Evolutionary conservation across 35 echinoderm and acorn worm genomes (phyloP).

Genomic region (Heliocidaris tuberculata): DNA sequence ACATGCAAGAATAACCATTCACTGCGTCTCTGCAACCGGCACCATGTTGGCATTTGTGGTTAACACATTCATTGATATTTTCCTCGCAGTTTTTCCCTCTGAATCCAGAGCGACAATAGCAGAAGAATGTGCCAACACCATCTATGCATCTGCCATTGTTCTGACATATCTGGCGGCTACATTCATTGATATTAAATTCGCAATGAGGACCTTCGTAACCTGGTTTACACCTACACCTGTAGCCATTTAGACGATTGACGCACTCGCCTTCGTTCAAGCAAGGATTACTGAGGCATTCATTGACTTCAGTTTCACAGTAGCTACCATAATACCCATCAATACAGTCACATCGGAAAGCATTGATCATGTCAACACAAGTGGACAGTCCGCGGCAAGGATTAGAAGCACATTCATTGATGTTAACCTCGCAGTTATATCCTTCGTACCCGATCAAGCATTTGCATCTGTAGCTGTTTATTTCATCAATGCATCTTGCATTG

Average conservation of each 20-base stretch:
- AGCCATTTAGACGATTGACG: slow-evolving; percentile 34
- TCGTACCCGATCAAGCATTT: slow-evolving; percentile 40
- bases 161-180: slow-evolving; percentile 50
- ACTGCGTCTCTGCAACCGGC: slow-evolving; percentile 66
- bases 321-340: slow-evolving; percentile 42
- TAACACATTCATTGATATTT: slow-evolving; percentile 67
- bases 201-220: slow-evolving; percentile 64
- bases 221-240: slow-evolving; percentile 26
- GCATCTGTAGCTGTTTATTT: slow-evolving; percentile 53
- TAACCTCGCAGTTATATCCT: slow-evolving; percentile 27
- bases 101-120: slow-evolving; percentile 69
- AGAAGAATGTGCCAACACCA: slow-evolving; percentile 45
- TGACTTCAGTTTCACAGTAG: slow-evolving; percentile 61
- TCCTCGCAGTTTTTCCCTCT: slow-evolving; percentile 58
- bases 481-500: slow-evolving; percentile 71
- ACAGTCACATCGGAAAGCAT: slow-evolving; percentile 48
- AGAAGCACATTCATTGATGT: slow-evolving; percentile 54
- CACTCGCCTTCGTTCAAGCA: slow-evolving; percentile 46
- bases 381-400: slow-evolving; percentile 31
- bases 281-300: slow-evolving; percentile 63
- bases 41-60: slow-evolving; percentile 48
- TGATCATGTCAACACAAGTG: slow-evolving; percentile 57
- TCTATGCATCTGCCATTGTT: slow-evolving; percentile 71
- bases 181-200: slow-evolving; percentile 76
- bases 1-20: slow-evolving; percentile 58